A percentile compares a stretch with the other conserved stretches of the same genome.
phyloP scores from a whole-genome alignment of 2,797 vertebrate genomes.

The Aulostomus chinensis region DNA sequence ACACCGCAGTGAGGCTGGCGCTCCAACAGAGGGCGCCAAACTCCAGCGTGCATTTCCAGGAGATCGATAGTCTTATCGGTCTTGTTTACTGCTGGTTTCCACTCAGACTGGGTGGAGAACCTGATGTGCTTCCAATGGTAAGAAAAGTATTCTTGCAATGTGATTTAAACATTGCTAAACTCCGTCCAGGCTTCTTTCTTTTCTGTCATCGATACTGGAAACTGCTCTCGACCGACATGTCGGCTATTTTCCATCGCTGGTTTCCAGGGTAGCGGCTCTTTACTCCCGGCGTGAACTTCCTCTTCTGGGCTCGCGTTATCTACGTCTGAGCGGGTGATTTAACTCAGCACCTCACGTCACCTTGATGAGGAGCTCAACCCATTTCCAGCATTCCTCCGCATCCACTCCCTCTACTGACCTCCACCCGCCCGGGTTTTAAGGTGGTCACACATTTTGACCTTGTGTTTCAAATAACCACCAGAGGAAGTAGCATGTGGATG shows the following conservation, averaged over 20 bases:
- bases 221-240: neutral
- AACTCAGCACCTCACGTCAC: no score
- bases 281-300: conserved; percentile 1
- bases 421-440: no score
- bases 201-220: conserved; percentile 4
- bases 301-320: no score
- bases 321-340: conserved; percentile 45
- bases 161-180: no score
- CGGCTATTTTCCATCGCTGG: conserved; percentile 3
- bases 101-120: conserved; percentile 2
- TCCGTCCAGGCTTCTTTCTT: neutral
- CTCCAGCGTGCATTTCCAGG: neutral
- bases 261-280: neutral
- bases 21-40: conserved; percentile 53
- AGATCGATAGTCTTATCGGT: neutral
- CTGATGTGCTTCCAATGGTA: neutral
- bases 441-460: conserved; percentile 11
- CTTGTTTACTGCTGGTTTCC: conserved; percentile 12
- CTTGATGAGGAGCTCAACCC: no score
- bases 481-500: conserved; percentile 5
- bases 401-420: no score
- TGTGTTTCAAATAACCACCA: conserved; percentile 1
- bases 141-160: no score
- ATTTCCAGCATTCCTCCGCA: conserved; percentile 62
- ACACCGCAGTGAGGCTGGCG: conserved; percentile 8